phyloP scores from a whole-genome alignment of 1,140 invertebrate species.

The Bradysia coprophila region DNA sequence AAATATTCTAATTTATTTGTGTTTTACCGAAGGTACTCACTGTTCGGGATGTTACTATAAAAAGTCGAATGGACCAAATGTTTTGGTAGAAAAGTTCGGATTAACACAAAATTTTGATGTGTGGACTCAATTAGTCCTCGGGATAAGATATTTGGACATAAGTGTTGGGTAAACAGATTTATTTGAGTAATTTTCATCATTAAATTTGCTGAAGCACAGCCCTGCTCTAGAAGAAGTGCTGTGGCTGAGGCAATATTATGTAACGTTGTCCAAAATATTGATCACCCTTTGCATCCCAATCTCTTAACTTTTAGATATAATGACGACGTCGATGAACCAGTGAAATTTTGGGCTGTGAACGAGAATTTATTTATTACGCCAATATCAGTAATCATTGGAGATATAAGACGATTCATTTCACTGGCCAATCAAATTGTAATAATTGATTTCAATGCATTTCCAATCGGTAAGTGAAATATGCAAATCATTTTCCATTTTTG shows the following conservation, averaged over 20 bases:
- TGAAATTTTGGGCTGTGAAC: conserved; percentile 37
- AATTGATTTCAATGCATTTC: conserved; percentile 29
- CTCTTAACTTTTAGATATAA: not conserved
- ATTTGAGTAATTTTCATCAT: conserved; percentile 9
- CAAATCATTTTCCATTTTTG: too few relatives aligned
- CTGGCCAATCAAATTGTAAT: conserved; percentile 34
- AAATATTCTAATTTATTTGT: not conserved
- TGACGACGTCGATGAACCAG: conserved; percentile 3
- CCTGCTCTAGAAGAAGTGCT: too few relatives aligned
- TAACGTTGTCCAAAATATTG: conserved; percentile 3
- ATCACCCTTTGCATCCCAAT: not conserved
- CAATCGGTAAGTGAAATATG: conserved; percentile 15
- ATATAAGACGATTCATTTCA: conserved; percentile 31
- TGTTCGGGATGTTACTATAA: conserved; percentile 40
- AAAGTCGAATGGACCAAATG: conserved; percentile 21
- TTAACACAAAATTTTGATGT: conserved; percentile 52
- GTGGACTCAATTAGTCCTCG: conserved; percentile 60
- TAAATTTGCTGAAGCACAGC: too few relatives aligned
- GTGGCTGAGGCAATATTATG: too few relatives aligned
- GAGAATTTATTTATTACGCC: conserved; percentile 32
- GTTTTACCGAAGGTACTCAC: conserved; percentile 30
- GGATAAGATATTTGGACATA: conserved; percentile 63
- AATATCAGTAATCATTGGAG: conserved; percentile 26
- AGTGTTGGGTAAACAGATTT: conserved; percentile 40
- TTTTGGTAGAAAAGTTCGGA: conserved; percentile 25